Evolutionary conservation across 2,888 invertebrate species (phyloP).

Genomic region (Limnephilus rhombicus): DNA sequence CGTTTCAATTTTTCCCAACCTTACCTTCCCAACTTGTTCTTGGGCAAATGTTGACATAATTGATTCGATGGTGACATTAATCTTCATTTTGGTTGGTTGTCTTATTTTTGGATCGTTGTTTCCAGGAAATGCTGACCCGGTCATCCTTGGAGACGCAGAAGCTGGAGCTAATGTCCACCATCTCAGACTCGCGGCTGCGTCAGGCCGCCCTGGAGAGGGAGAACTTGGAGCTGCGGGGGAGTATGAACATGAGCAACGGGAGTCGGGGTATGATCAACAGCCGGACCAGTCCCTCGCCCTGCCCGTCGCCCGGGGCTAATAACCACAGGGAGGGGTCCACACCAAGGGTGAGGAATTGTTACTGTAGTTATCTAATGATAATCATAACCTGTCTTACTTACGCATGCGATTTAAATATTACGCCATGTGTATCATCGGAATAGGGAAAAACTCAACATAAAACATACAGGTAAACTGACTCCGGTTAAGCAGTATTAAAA

Average conservation of each 20-base stretch:
- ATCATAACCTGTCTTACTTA: too few relatives aligned
- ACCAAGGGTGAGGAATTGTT: conserved; percentile 71
- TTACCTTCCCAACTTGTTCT: neutral
- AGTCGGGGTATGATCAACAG: conserved; percentile 12
- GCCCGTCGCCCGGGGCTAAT: conserved; percentile 69
- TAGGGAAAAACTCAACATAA: too few relatives aligned
- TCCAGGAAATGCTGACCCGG: conserved; percentile 90
- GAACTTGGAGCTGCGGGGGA: conserved; percentile 84
- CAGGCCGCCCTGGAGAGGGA: conserved; percentile 93
- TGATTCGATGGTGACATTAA: neutral
- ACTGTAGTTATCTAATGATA: too few relatives aligned
- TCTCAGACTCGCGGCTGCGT: conserved; percentile 94
- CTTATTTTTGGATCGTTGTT: conserved; percentile 61
- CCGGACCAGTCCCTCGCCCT: conserved; percentile 71
- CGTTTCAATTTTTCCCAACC: neutral
- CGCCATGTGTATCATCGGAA: too few relatives aligned
- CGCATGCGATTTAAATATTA: too few relatives aligned
- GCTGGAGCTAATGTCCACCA: conserved; percentile 93
- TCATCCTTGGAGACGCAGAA: conserved; percentile 96
- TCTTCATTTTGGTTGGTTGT: neutral
- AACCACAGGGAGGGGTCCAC: conserved; percentile 68
- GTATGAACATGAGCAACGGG: conserved; percentile 31
- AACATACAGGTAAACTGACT: too few relatives aligned
- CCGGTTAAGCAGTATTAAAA: too few relatives aligned
- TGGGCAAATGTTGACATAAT: neutral